Percentiles rank a stretch among this genome's conserved stretches.
Conservation (phyloP, 2,797 vertebrate species). For the Eulemur albifrons region DNA sequence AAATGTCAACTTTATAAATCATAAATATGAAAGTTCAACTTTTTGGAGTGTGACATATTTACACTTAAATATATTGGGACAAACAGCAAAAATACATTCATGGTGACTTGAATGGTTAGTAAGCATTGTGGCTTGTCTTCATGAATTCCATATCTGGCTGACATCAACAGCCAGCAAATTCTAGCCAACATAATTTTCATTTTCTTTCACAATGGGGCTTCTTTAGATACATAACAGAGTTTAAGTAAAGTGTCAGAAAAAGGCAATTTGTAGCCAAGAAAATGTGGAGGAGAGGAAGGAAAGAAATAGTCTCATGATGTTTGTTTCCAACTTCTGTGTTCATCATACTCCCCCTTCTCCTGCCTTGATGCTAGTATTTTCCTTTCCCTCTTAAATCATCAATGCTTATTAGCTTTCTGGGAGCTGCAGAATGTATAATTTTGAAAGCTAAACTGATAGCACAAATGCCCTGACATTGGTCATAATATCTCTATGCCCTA, state of each 20-base stretch:
- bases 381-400: neutral
- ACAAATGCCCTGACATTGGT: neutral
- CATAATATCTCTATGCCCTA: neutral
- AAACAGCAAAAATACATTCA: neutral
- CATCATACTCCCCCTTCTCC: neutral
- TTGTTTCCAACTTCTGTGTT: neutral
- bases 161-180: neutral
- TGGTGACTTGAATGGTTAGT: neutral
- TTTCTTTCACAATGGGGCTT: slow-evolving; percentile 54
- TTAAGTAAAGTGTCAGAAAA: slow-evolving; percentile 35
- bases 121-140: neutral
- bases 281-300: neutral
- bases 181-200: slow-evolving; percentile 24
- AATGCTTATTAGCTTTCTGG: neutral
- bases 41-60: neutral
- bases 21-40: neutral
- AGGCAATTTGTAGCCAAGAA: slow-evolving; percentile 41
- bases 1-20: slow-evolving; percentile 52
- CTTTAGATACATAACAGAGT: slow-evolving; percentile 17
- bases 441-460: neutral
- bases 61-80: neutral
- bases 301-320: neutral
- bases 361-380: neutral
- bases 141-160: neutral
- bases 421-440: neutral